Conservation (phyloP, 2,888 invertebrate species). For the Phengaris arion region DNA sequence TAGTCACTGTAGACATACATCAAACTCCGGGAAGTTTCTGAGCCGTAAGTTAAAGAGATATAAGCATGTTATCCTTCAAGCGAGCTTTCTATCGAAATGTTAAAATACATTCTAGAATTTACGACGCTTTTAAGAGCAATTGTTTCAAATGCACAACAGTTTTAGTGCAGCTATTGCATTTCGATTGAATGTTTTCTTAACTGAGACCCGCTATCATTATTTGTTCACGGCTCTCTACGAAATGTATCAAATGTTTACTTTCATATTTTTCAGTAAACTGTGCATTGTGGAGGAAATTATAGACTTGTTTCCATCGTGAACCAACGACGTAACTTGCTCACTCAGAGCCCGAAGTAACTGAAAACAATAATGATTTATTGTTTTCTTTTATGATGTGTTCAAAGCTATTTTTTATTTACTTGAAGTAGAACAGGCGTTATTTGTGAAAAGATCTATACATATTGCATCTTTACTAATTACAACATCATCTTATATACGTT, state of each 20-base stretch:
- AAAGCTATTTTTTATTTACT: background rate
- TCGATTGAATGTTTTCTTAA: slow-evolving; percentile 27
- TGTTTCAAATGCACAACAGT: background rate
- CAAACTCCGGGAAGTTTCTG: slow-evolving; percentile 40
- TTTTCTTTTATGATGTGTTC: slow-evolving; percentile 2
- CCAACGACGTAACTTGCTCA: background rate
- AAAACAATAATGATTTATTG: slow-evolving; percentile 10
- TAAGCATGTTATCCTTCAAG: slow-evolving; percentile 39
- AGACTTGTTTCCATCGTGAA: background rate
- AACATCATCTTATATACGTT: slow-evolving; percentile 9
- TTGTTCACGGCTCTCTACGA: slow-evolving; percentile 26
- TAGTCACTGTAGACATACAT: slow-evolving; percentile 45
- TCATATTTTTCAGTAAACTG: background rate
- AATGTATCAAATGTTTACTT: background rate
- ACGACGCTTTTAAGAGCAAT: background rate
- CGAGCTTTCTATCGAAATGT: slow-evolving; percentile 34
- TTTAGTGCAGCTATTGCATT: background rate
- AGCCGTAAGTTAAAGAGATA: slow-evolving; percentile 42
- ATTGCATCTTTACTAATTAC: background rate
- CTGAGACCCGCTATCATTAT: slow-evolving; percentile 26
- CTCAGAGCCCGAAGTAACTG: slow-evolving; percentile 6
- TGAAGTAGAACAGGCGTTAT: background rate
- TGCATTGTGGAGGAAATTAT: background rate
- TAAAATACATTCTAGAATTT: background rate
- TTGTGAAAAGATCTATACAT: background rate